Evolutionary conservation across 2,797 vertebrate species (phyloP), one percentile per base, ranked within the genome.

Genomic region (Neoniphon sammara): DNA sequence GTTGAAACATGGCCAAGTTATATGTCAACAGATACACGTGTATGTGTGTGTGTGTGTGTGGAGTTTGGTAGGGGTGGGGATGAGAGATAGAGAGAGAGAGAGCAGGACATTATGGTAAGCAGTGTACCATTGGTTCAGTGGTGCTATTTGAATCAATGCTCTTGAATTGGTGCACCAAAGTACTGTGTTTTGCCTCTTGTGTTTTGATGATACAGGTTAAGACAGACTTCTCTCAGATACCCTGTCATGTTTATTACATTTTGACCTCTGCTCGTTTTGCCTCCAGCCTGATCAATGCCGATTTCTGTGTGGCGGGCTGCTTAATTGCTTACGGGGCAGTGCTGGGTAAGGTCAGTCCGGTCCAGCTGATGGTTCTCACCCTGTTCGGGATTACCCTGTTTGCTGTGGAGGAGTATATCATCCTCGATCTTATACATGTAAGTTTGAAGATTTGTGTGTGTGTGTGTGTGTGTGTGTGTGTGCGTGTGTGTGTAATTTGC

Each of bases 301-400:
- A 99, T 89, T 99, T 99, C 94, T 98, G 97, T 2, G 97, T 97
- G 89, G 98, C 95, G 0, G 95, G 96, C 2, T 97, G 97, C 69
- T 93, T 98, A 49, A 97, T 99, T 20, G 96, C 98, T 49, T 99
- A 96, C 1, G 98, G 98, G 20, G 98, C 96, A 0, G 78, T 99
- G 71, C 91, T 99, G 67, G 98, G 98, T 23, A 99, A 97, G 90
- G 95, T 96, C 87, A 99, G 97, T 83, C 96, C 97, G 0, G 86
- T 99, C 56, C 98, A 99, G 88, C 87, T 99, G 77, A 73, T 99
- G 90, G 79, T 99, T 77, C 88, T 99, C 94, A 97, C 98, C 4
- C 90, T 99, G 80, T 96, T 98, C 90, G 96, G 98, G 80, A 86
- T 99, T 82, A 97, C 97, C 0, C 91, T 99, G 84, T 99, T 95